Evolutionary conservation across 2,797 vertebrate genomes (phyloP).

Genomic region (Taenioides sp.): DNA sequence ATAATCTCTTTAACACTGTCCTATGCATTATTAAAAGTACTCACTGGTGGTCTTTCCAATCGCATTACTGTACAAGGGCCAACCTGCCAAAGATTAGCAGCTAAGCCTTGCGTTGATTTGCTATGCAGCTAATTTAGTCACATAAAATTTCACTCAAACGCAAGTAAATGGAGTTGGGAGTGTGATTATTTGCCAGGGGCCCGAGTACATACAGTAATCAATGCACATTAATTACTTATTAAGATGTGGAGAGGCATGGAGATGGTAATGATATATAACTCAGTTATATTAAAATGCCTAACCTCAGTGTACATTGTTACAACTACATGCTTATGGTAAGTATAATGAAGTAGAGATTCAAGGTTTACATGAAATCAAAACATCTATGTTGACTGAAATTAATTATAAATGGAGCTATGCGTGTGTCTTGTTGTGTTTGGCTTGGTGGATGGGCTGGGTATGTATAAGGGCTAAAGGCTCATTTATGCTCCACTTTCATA

Average conservation of each 20-base stretch:
- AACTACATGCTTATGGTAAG: background rate
- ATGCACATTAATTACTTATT: background rate
- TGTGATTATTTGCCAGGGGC: background rate
- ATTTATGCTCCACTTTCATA: too few relatives aligned
- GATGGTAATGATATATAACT: conserved; percentile 2
- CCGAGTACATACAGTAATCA: background rate
- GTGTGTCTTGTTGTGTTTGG: background rate
- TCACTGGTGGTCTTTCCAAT: conserved; percentile 22
- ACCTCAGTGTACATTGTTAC: background rate
- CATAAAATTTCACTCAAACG: background rate
- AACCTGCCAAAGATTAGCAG: conserved; percentile 4
- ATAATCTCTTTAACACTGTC: conserved; percentile 36
- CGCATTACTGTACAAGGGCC: background rate
- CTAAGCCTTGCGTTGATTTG: conserved; percentile 1
- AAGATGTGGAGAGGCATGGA: background rate
- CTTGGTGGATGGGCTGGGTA: background rate
- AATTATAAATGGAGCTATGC: background rate
- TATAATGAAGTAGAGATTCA: background rate
- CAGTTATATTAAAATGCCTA: background rate
- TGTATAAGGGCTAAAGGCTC: too few relatives aligned
- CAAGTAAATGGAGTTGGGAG: background rate
- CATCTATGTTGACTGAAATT: background rate
- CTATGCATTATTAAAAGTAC: conserved; percentile 45
- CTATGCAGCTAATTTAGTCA: conserved; percentile 5
- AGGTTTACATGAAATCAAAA: background rate